Base-by-base conservation (phyloP, 2,113 vertebrate genomes). In the Rynchops niger region DNA sequence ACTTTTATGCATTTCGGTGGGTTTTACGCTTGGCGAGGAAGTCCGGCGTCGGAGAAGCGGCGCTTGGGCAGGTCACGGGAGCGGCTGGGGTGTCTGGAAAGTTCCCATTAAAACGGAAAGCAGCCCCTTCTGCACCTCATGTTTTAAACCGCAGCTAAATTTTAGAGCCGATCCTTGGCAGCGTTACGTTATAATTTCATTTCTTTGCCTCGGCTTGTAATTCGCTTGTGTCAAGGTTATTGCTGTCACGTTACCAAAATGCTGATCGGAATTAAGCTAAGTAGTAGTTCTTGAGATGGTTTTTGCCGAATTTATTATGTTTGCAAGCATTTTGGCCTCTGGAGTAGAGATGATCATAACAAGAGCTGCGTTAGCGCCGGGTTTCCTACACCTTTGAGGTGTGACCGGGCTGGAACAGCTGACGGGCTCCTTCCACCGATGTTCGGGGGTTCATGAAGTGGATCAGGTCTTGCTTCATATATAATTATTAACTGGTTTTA, bases 1-100 rank as follows among this genome's bases (percentile, higher is more conserved):
- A 98, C 96, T 97, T 73, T 96, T 94, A 86, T 61, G 95, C 77
- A 96, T 97, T 86, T 87, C 72, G 30, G 88, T 30, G 97, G 97
- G 97, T 91, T 97, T 92, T 78, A 91, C 97, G 22, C 66, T 47
- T 89, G 79, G 95, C 96, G 88, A 66, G 88, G 76, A 86, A 94
- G 95, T 34, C 71, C 88, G 23, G 78, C 18, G 32, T 84, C 59
- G n/a, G 91, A 77, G 89, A 27, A 52, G 88, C 2, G 2, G 49
- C 49, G 29, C 56, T 20, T 20, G 88, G 9, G 10, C 9, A 12
- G 83, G 82, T 71, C 80, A 59, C 4, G 50, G 71, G 52, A 4
- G 0, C 21, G 15, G 52, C 55, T 38, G 85, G 72, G 50, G 29
- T 21, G 90, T 63, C 53, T 23, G 40, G 11, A 34, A 53, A 79